Conservation (phyloP, 2,113 vertebrate species). For the Todiramphus chloris region DNA sequence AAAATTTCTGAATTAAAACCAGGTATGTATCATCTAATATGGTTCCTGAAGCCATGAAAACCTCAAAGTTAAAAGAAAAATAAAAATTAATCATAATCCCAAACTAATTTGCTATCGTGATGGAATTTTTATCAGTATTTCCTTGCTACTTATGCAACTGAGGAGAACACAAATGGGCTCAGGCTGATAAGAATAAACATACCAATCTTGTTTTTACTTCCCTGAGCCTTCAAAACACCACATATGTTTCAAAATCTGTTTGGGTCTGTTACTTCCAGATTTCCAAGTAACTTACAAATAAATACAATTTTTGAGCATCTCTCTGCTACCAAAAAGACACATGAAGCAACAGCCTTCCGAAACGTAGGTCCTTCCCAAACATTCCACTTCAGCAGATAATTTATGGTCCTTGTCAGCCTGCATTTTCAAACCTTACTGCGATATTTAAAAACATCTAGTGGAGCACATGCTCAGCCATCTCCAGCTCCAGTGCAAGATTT, state of each 20-base stretch:
- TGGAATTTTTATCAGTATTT: background rate
- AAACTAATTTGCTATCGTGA: background rate
- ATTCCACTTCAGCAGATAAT: background rate
- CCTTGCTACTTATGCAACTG: background rate
- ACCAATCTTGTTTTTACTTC: background rate
- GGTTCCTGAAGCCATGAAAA: background rate
- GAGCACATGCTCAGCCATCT: fast-evolving
- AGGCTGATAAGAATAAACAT: background rate
- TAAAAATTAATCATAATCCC: background rate
- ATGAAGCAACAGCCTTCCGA: background rate
- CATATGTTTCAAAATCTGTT: background rate
- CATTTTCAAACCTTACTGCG: background rate
- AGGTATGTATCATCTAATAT: background rate
- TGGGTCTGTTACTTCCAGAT: background rate
- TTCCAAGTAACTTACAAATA: background rate
- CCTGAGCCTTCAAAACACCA: background rate
- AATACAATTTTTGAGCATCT: background rate
- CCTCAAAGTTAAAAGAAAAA: background rate
- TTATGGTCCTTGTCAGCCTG: background rate
- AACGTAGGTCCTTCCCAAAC: background rate
- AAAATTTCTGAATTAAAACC: background rate
- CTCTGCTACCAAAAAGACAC: background rate
- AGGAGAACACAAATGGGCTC: background rate
- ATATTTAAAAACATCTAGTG: background rate
- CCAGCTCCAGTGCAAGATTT: background rate